Evolutionary conservation across 2,113 vertebrate genomes (phyloP).

Genomic region (Genyomyrus donnyi): DNA sequence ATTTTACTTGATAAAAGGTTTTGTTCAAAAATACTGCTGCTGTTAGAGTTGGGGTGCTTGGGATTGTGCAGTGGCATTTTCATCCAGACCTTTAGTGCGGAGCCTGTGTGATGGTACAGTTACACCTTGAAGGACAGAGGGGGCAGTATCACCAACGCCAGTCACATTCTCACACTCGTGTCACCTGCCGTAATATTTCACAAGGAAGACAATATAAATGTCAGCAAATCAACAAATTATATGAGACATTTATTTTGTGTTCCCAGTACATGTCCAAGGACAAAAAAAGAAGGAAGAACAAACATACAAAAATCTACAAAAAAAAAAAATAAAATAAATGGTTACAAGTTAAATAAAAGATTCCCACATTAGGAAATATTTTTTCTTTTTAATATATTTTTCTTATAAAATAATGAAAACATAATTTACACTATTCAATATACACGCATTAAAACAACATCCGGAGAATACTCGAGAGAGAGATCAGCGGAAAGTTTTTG

Average conservation of each 20-base stretch:
- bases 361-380: constrained; percentile 47
- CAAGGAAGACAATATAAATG: constrained; percentile 9
- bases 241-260: constrained; percentile 54
- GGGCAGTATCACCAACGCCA: not conserved
- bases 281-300: constrained; percentile 1
- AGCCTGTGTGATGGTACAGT: not conserved
- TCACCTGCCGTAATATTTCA: not conserved
- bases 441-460: constrained; percentile 67
- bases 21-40: not conserved
- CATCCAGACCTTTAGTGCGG: not conserved
- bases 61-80: not conserved
- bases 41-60: not conserved
- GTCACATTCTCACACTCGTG: not conserved
- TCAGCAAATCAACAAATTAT: constrained; percentile 31
- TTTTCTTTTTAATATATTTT: constrained; percentile 52
- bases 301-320: not conserved
- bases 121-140: not conserved
- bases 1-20: not conserved
- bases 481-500: constrained; percentile 28
- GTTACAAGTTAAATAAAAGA: constrained; percentile 19
- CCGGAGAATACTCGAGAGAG: constrained; percentile 48
- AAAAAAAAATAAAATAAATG: not conserved
- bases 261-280: constrained; percentile 37
- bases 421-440: constrained; percentile 73
- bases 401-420: constrained; percentile 73